Evolutionary conservation across 2,888 invertebrate genomes (phyloP).

Genomic region (Spodoptera littoralis): DNA sequence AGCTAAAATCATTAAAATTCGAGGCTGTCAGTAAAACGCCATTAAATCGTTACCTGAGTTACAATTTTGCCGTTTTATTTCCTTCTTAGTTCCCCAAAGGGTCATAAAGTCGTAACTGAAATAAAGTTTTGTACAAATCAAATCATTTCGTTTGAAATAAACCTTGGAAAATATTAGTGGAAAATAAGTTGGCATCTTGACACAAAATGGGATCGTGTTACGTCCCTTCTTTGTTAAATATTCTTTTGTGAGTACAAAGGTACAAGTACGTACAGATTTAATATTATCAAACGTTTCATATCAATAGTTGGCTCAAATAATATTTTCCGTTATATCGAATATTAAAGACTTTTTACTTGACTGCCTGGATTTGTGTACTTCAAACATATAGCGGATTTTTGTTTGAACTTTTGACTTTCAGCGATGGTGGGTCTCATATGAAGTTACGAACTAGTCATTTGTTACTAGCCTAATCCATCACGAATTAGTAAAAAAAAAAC

Average conservation of each 20-base stretch:
- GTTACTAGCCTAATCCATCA: too few species aligned
- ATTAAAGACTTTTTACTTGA: too few species aligned
- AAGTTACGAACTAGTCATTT: too few species aligned
- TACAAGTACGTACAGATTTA: conserved; percentile 46
- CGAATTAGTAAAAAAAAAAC: too few species aligned
- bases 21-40: conserved; percentile 5
- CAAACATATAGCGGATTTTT: too few species aligned
- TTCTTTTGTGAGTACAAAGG: conserved; percentile 27
- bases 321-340: too few species aligned
- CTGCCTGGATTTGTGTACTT: too few species aligned
- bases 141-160: conserved; percentile 43
- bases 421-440: too few species aligned
- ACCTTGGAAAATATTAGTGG: conserved; percentile 17
- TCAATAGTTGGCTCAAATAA: conserved; percentile 2
- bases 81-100: conserved; percentile 6
- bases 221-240: conserved; percentile 20
- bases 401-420: too few species aligned
- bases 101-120: conserved; percentile 16
- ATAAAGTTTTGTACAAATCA: conserved; percentile 41
- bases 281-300: conserved; percentile 31
- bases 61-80: conserved; percentile 18
- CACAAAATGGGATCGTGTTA: conserved; percentile 17
- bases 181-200: conserved; percentile 20
- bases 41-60: conserved; percentile 18
- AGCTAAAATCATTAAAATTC: neutral